Conservation (phyloP, 2,888 invertebrate species). For the Allolobophora icterica region DNA sequence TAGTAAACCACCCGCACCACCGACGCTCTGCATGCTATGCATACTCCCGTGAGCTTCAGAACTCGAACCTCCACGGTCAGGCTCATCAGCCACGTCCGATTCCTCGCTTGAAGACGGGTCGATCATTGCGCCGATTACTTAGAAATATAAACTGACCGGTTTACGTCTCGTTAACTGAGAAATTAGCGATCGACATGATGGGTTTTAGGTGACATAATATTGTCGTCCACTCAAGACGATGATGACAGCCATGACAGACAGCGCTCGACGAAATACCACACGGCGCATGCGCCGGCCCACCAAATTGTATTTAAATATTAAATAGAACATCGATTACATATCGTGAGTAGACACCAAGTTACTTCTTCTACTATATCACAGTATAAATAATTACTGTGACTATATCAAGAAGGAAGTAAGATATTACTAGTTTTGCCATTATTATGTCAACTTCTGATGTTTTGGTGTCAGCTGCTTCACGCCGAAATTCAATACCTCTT, state of each 20-base stretch:
- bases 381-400: too few species aligned
- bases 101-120: slow-evolving; percentile 93
- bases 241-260: not conserved
- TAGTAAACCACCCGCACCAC: not conserved
- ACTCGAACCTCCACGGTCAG: not conserved
- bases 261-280: not conserved
- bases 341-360: not conserved
- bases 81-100: slow-evolving; percentile 22
- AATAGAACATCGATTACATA: not conserved
- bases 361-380: not conserved
- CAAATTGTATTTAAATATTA: slow-evolving; percentile 4
- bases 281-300: not conserved
- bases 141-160: not conserved
- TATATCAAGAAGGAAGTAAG: too few species aligned
- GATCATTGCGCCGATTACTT: slow-evolving; percentile 72
- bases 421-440: too few species aligned
- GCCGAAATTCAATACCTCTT: too few species aligned
- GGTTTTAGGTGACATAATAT: not conserved
- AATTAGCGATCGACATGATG: not conserved
- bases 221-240: slow-evolving; percentile 9
- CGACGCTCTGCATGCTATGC: slow-evolving; percentile 1
- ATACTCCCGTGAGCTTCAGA: slow-evolving; percentile 12
- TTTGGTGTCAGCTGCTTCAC: too few species aligned
- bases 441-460: too few species aligned
- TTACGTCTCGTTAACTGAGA: not conserved